Evolutionary conservation across 2,113 vertebrate species (phyloP).

Genomic region (Lamprotornis superbus): DNA sequence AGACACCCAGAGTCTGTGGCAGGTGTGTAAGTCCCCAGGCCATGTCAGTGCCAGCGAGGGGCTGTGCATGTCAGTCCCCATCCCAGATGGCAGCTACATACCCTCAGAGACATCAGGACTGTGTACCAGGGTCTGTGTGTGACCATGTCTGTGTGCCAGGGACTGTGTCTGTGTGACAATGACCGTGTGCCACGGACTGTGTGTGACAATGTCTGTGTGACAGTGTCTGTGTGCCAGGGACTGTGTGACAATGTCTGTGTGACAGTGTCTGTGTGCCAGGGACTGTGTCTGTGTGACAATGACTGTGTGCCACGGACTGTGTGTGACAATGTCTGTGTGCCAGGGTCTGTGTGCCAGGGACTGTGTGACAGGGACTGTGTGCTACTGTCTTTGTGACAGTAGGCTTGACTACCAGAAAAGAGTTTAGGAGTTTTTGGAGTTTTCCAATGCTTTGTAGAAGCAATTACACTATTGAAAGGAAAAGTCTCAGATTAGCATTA

Average conservation of each 20-base stretch:
- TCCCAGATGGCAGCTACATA: rapidly evolving
- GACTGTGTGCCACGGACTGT: rapidly evolving
- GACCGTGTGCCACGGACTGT: no score
- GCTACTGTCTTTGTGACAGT: no score
- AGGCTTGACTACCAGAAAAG: neutral
- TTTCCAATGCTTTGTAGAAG: neutral
- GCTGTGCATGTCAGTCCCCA: neutral
- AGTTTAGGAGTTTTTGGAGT: neutral
- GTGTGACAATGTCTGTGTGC: no score
- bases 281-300: rapidly evolving
- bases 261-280: no score
- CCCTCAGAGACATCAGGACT: neutral
- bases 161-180: neutral
- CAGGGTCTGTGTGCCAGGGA: no score
- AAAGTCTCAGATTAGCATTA: neutral
- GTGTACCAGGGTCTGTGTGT: rapidly evolving
- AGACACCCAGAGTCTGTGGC: rapidly evolving
- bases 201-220: neutral
- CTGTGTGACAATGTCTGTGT: neutral
- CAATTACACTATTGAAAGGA: neutral
- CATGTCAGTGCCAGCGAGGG: rapidly evolving
- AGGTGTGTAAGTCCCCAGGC: rapidly evolving
- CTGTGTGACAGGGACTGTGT: neutral
- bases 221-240: neutral
- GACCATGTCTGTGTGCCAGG: neutral